A percentile compares a stretch with the other conserved stretches of the same genome.
Conservation (phyloP, 2,888 invertebrate species). For the Stramonita haemastoma region DNA sequence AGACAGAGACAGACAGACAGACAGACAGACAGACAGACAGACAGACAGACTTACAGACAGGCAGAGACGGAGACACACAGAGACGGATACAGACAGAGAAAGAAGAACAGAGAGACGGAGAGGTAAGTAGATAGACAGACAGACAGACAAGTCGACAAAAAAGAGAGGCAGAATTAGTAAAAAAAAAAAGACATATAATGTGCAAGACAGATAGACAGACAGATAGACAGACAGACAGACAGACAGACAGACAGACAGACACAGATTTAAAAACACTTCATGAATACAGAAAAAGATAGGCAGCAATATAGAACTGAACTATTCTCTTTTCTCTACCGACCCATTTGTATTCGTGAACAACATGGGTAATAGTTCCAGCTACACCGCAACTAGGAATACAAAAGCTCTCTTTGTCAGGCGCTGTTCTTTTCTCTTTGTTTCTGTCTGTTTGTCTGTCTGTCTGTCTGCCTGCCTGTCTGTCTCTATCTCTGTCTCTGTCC, state of each 20-base stretch:
- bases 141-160: too few species aligned
- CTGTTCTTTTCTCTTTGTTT: neutral
- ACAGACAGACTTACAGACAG: too few species aligned
- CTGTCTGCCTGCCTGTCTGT: neutral
- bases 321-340: neutral
- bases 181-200: too few species aligned
- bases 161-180: too few species aligned
- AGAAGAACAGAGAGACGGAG: too few species aligned
- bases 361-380: neutral
- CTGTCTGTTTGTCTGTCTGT: neutral
- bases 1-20: conserved; percentile 17
- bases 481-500: neutral
- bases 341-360: neutral
- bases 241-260: too few species aligned
- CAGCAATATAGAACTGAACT: neutral
- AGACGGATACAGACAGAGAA: too few species aligned
- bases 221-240: too few species aligned
- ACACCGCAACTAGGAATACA: neutral
- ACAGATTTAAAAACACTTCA: too few species aligned
- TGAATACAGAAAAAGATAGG: neutral
- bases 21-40: neutral
- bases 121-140: too few species aligned
- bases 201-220: too few species aligned
- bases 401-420: neutral
- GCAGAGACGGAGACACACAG: too few species aligned